A percentile compares a stretch with the other conserved stretches of the same genome.
These are phyloP conservation scores for Eremophila alpestris DNA, from an alignment of 2,797 vertebrate genomes.

Conservation along the genomic window DNA sequence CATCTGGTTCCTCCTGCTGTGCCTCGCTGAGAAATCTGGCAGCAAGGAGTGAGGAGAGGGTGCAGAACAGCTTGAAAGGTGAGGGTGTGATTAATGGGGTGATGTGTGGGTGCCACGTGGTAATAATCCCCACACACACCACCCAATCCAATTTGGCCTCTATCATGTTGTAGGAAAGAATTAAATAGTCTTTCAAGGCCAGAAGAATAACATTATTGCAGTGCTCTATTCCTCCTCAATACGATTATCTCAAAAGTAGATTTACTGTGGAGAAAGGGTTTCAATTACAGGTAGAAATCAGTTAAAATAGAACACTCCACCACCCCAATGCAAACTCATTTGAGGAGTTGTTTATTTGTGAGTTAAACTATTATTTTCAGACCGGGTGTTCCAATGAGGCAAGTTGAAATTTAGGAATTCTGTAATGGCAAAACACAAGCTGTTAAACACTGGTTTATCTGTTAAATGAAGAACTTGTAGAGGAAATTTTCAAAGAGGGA, in stretches of 20 bases:
- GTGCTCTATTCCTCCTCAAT: background rate
- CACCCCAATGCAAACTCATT: background rate
- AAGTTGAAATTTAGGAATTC: background rate
- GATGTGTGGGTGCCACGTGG: background rate
- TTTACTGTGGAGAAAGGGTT: background rate
- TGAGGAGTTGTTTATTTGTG: background rate
- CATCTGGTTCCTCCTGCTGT: background rate
- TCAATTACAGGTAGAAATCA: background rate
- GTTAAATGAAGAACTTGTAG: background rate
- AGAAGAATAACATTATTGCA: conserved; percentile 3
- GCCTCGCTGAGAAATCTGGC: background rate
- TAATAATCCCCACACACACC: background rate
- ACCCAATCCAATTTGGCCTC: conserved; percentile 22
- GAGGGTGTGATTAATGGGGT: conserved; percentile 26
- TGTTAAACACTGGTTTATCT: background rate
- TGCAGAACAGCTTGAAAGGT: conserved; percentile 50
- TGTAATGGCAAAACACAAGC: background rate
- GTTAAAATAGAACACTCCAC: background rate
- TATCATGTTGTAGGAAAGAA: background rate
- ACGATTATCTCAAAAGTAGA: background rate
- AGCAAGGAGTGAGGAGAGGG: background rate
- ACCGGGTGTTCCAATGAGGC: background rate
- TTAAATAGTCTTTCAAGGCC: conserved; percentile 40
- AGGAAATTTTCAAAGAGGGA: background rate
- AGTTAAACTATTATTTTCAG: background rate